Evolutionary conservation across 2,888 invertebrate species (phyloP).

Genomic region (Branchipolynoe longqiensis): DNA sequence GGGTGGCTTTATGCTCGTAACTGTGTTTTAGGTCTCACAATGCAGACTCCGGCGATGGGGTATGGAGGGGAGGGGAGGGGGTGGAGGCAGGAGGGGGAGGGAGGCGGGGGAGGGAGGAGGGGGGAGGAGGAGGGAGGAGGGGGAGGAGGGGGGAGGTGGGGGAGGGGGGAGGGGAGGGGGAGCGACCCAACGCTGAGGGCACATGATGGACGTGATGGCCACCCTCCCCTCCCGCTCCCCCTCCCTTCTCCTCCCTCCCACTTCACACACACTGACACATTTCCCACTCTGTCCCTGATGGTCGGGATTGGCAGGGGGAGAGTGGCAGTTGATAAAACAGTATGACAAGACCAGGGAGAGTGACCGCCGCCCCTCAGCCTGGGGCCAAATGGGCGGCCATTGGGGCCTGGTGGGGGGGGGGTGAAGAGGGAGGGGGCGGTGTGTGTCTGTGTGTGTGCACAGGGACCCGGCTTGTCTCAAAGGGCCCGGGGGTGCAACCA

Average conservation of each 20-base stretch:
- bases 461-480: not conserved
- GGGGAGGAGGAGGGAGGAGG: not conserved
- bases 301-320: not conserved
- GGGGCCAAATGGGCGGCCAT: constrained; percentile 20
- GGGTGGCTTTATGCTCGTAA: constrained; percentile 4
- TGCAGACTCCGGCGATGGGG: not conserved
- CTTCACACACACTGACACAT: too few relatives aligned
- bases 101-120: not conserved
- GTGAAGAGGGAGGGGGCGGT: not conserved
- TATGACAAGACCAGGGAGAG: constrained; percentile 25
- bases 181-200: too few relatives aligned
- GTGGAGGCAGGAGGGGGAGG: not conserved
- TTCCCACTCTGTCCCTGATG: too few relatives aligned
- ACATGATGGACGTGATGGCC: constrained; percentile 13
- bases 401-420: not conserved
- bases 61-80: not conserved
- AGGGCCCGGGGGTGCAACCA: not conserved
- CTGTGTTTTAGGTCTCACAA: not conserved
- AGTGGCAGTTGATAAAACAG: constrained; percentile 23
- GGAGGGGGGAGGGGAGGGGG: not conserved
- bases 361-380: not conserved
- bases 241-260: not conserved
- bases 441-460: too few relatives aligned
- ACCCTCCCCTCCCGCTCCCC: not conserved
- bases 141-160: not conserved